A percentile compares a stretch with the other conserved stretches of the same genome.
Evolutionary conservation across 2,888 invertebrate species (phyloP).

Genomic region (Julus scanicus): DNA sequence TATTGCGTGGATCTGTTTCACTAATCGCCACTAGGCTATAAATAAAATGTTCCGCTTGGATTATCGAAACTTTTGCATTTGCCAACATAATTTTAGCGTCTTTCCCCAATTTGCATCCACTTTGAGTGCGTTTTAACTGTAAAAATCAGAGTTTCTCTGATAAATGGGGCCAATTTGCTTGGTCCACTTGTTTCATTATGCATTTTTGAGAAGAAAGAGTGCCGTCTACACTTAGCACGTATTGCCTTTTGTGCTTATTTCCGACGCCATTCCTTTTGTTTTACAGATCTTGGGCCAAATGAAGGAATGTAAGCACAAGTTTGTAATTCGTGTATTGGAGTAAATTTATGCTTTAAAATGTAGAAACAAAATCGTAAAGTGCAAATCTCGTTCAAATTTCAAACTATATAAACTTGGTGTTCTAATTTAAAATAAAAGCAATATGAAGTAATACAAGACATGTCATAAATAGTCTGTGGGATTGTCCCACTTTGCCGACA

Average conservation of each 20-base stretch:
- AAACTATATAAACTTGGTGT: too few relatives aligned
- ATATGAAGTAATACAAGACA: too few relatives aligned
- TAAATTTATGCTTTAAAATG: not conserved
- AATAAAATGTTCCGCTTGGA: slow-evolving; percentile 27
- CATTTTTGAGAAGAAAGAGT: not conserved
- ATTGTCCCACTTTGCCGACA: too few relatives aligned
- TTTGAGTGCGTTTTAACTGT: not conserved
- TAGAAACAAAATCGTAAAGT: not conserved
- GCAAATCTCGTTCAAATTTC: too few relatives aligned
- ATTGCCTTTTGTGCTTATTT: not conserved
- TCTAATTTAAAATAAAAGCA: too few relatives aligned
- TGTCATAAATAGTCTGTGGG: too few relatives aligned
- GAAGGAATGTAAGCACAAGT: not conserved
- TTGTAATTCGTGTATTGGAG: not conserved
- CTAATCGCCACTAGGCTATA: not conserved
- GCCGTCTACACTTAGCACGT: not conserved
- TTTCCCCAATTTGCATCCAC: not conserved
- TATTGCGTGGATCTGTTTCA: not conserved
- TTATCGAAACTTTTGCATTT: slow-evolving; percentile 2
- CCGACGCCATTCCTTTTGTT: not conserved
- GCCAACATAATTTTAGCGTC: not conserved
- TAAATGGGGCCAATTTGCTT: slow-evolving; percentile 14
- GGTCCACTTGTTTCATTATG: not conserved
- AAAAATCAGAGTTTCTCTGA: not conserved
- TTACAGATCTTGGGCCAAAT: not conserved